Conservation (phyloP, 2,797 vertebrate species). For the Chaetodon trifasciatus region DNA sequence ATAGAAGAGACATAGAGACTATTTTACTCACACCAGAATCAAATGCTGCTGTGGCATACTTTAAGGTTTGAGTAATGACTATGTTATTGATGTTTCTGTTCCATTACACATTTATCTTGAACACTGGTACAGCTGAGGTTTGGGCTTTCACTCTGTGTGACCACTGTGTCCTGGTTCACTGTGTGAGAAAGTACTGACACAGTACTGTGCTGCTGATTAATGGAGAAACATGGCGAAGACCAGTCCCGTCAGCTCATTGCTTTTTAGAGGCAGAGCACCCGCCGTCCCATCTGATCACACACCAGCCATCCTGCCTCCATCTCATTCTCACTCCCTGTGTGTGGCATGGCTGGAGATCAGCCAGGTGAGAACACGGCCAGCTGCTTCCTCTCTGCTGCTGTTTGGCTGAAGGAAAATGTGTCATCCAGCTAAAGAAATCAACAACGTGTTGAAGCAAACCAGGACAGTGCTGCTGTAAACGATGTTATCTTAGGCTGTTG, state of each 20-base stretch:
- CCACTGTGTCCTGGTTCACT: conserved; percentile 18
- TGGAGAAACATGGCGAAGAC: conserved; percentile 11
- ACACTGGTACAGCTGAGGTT: not conserved
- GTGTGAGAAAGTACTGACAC: conserved; percentile 26
- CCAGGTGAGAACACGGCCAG: conserved; percentile 56
- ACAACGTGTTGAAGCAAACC: conserved; percentile 15
- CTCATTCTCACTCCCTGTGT: conserved; percentile 66
- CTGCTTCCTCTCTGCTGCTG: conserved; percentile 45
- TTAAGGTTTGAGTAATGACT: not conserved
- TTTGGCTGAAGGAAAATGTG: conserved; percentile 31
- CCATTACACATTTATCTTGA: conserved; percentile 7
- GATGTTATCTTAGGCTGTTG: not conserved
- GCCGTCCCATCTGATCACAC: conserved; percentile 47
- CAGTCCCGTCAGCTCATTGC: conserved; percentile 4
- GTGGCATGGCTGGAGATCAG: conserved; percentile 36
- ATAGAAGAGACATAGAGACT: not conserved
- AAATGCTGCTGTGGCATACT: not conserved
- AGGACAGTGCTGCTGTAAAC: conserved; percentile 11
- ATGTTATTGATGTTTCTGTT: not conserved
- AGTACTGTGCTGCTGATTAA: conserved; percentile 28
- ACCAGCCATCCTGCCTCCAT: conserved; percentile 22
- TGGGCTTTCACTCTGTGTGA: conserved; percentile 10
- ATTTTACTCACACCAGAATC: not conserved
- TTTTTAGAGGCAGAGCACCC: conserved; percentile 34
- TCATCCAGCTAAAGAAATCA: not conserved